Evolutionary conservation across 2,797 vertebrate species (phyloP), one percentile per base, ranked within the genome.

Genomic region (Tenualosa thibaudeaui): DNA sequence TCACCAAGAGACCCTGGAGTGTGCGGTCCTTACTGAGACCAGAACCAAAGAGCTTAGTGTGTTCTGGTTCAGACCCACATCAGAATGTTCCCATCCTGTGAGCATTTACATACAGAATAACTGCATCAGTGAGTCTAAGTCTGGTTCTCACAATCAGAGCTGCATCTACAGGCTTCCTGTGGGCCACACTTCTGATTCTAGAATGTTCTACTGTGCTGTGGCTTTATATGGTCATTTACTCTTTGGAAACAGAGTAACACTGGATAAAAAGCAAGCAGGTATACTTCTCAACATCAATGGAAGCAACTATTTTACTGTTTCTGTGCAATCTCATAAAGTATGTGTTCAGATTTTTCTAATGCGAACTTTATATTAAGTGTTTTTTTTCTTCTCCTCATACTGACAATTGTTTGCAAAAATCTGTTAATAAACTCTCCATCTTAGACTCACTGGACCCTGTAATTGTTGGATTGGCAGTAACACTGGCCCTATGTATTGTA

Each of bases 151-250:
- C 71, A 22, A 26, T 19, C 71, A 78, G 71, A 78, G 40, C 17
- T 78, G 71, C 19, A 17, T 78, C 71, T 78, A 78, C 71, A 78
- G 40, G 43, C 71, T 78, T 26, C 71, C 71, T 78, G 71, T 78
- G 71, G 71, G 40, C 2, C 17, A 40, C 51, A 22, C 40, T 1
- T 78, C 71, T 19, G 71, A 46, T 46, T 22, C 71, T 78, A 19
- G 71, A 78, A 78, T 40, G 5, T 78, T 78, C 71, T 78, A 78
- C 37, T 78, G 71, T 46, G 71, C 71, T 46, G 40, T 78, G 40
- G 40, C 71, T 40, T 43, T 19, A 19, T 78, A 78, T 46, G 40
- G 71, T 19, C 37, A 78, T 22, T 46, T 78, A 78, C 71, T 78
- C 15, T 46, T 46, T 43, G 71, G 37, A 5, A 9, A 78, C 15